Evolutionary conservation across 2,797 vertebrate genomes (phyloP), one percentile per base, ranked within the genome.

Genomic region (Lophius americanus): DNA sequence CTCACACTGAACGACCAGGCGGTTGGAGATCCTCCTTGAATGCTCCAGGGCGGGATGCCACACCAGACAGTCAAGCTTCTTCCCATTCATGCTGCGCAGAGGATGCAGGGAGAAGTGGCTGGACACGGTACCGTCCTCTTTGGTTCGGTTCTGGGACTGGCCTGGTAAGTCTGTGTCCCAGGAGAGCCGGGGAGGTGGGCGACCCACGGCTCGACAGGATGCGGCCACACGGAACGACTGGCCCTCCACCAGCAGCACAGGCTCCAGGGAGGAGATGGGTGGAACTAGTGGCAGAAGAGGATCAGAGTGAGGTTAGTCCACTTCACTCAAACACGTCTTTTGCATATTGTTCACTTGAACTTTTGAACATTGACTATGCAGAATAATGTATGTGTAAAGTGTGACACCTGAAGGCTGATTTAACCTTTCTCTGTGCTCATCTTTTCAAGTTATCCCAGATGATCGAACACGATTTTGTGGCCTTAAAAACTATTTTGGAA

Each of bases 161-260:
- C 97, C 97, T 0, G 78, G 85, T 74, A 98, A 85, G 3, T 95
- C 92, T 0, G 95, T 96, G 83, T 97, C 95, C 97, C 97, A 98
- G 59, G 90, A 90, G 65, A 98, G 91, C 0, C 13, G 75, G 13
- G 97, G 95, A 9, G 86, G 56, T 0, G 96, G 97, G 58, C 77
- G 93, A 3, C 94, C 97, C 66, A 95, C 93, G 0, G 97, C 94
- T 0, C 96, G 95, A 76, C 97, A 98, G 7, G 93, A 92, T 1
- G 97, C 96, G 0, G 92, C 96, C 77, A 95, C 56, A 0, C 94
- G 85, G 47, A 84, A 94, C 9, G 94, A 65, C 76, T 96, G 92
- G 1, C 96, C 96, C 65, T 97, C 97, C 81, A 90, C 84, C 64
- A 98, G 85, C 0, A 87, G 11, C 13, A 91, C 93, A 0, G 93